A percentile compares a stretch with the other conserved stretches of the same genome.
These are phyloP conservation scores for Ecdyonurus torrentis DNA, from an alignment of 2,888 invertebrate genomes.

Conservation along the genomic window DNA sequence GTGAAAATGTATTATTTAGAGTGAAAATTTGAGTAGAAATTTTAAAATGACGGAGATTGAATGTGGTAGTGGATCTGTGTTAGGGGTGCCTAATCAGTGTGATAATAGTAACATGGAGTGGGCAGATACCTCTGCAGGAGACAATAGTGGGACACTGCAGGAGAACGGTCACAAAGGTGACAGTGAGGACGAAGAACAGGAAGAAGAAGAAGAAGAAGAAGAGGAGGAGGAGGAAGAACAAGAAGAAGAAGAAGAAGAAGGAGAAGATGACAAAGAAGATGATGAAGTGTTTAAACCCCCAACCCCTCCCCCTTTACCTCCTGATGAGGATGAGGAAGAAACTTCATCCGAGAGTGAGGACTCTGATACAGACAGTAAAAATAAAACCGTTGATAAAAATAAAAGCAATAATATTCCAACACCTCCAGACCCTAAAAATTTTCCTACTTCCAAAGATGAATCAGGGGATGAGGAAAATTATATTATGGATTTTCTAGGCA, in stretches of 20 bases:
- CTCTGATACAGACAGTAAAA: no score
- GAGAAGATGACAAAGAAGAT: no score
- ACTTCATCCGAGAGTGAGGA: no score
- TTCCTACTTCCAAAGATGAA: constrained; percentile 1
- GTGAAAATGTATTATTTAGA: neutral
- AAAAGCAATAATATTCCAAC: neutral
- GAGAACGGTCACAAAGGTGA: no score
- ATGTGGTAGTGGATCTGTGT: neutral
- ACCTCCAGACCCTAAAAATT: neutral
- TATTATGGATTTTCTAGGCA: constrained; percentile 35
- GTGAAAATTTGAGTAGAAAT: neutral
- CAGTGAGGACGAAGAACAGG: neutral
- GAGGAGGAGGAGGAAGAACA: neutral
- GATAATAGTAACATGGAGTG: neutral
- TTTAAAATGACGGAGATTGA: neutral
- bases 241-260: no score
- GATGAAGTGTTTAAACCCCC: neutral
- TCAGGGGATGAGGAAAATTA: constrained; percentile 27
- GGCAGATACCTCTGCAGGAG: neutral
- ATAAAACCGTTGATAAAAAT: no score
- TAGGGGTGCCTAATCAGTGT: neutral
- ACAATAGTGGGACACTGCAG: no score
- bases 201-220: neutral
- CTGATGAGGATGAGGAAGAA: neutral
- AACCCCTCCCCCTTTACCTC: neutral